Conservation (phyloP, 2,888 invertebrate species). For the Dryadula phaetusa region DNA sequence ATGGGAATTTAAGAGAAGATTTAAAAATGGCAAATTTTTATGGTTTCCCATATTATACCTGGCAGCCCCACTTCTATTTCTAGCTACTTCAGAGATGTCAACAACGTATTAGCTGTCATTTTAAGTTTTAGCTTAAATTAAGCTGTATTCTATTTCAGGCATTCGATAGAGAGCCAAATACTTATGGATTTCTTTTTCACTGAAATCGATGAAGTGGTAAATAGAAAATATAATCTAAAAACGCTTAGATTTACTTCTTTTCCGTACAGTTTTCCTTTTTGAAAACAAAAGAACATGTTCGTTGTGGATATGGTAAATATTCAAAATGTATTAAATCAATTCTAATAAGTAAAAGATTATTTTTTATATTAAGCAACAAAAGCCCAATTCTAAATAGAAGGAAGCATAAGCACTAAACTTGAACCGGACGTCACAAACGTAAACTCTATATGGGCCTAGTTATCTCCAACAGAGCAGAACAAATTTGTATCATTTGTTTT, state of each 20-base stretch:
- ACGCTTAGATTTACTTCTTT: no score
- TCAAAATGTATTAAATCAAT: neutral
- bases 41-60: neutral
- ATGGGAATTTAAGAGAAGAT: conserved; percentile 13
- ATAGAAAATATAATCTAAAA: no score
- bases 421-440: conserved; percentile 54
- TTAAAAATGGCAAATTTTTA: neutral
- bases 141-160: neutral
- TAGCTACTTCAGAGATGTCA: neutral
- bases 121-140: neutral
- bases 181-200: no score
- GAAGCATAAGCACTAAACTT: conserved; percentile 61
- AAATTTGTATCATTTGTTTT: conserved; percentile 72
- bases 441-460: conserved; percentile 53
- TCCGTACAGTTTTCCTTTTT: neutral
- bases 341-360: neutral
- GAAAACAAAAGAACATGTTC: neutral
- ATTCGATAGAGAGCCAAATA: neutral
- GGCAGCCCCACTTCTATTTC: neutral
- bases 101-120: neutral
- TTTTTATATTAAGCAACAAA: neutral
- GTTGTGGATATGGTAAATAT: no score
- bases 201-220: no score
- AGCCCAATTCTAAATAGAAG: conserved; percentile 12
- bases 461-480: conserved; percentile 63